Conservation (phyloP, 2,888 invertebrate genomes). For the Synergus japonicus region DNA sequence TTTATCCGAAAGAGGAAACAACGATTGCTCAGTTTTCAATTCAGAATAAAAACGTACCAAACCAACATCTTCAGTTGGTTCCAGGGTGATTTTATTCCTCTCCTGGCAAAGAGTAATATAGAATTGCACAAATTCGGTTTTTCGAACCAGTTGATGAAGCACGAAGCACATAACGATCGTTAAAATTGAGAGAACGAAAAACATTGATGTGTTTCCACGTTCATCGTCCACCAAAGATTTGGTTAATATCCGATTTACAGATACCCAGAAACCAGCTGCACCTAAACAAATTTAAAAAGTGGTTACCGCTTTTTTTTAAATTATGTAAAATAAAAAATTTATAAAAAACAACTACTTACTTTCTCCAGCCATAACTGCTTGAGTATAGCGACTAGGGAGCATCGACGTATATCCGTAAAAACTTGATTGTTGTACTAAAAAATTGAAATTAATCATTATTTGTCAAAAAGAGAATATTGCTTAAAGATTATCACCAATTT, state of each 20-base stretch:
- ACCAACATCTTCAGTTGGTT: conserved; percentile 91
- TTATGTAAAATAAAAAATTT: neutral
- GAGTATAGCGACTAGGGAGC: conserved; percentile 92
- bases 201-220: conserved; percentile 89
- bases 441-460: neutral
- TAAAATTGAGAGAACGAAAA: conserved; percentile 89
- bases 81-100: conserved; percentile 88
- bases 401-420: conserved; percentile 97
- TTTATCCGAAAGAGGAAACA: neutral
- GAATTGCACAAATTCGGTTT: conserved; percentile 90
- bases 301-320: neutral
- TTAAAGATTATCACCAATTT: conserved; percentile 13
- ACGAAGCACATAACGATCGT: conserved; percentile 88
- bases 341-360: conserved; percentile 80
- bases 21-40: neutral
- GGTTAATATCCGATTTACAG: conserved; percentile 89
- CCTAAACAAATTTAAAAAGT: conserved; percentile 79
- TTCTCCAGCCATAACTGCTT: conserved; percentile 97
- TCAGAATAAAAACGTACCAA: conserved; percentile 79
- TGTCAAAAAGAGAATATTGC: neutral
- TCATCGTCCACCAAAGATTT: conserved; percentile 88
- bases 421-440: conserved; percentile 91
- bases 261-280: conserved; percentile 92
- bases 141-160: conserved; percentile 87
- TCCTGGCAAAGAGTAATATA: conserved; percentile 87